These are phyloP conservation scores for Eristalis pertinax DNA, from an alignment of 2,888 invertebrate genomes.

Conservation along the genomic window DNA sequence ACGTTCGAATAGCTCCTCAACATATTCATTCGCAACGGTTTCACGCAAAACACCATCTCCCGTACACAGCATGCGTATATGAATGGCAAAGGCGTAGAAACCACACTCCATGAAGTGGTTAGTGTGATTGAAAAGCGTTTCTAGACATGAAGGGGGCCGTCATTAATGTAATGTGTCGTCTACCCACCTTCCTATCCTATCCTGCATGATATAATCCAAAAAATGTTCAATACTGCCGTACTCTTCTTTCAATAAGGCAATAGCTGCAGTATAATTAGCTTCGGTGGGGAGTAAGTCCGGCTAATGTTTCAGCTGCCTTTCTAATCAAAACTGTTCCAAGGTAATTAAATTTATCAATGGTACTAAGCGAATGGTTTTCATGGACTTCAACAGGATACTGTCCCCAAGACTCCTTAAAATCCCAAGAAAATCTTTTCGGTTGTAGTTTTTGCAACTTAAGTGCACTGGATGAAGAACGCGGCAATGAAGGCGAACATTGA, in stretches of 20 bases:
- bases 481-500: neutral
- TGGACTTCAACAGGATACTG: neutral
- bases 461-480: conserved; percentile 1
- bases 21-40: too few relatives aligned
- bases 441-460: neutral
- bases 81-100: too few relatives aligned
- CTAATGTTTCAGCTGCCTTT: neutral
- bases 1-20: too few relatives aligned
- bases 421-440: neutral
- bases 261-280: neutral
- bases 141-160: too few relatives aligned
- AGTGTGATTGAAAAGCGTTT: too few relatives aligned
- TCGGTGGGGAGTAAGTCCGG: neutral
- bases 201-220: neutral
- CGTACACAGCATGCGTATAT: too few relatives aligned
- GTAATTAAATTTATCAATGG: neutral
- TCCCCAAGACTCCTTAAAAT: neutral
- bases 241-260: neutral
- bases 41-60: too few relatives aligned
- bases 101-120: too few relatives aligned
- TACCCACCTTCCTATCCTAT: too few relatives aligned
- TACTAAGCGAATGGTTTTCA: neutral
- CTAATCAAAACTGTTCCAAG: neutral
- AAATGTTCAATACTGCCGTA: neutral
- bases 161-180: too few relatives aligned